These are phyloP conservation scores for Epinephelus cyanopodus DNA, from an alignment of 2,113 vertebrate species.

Conservation along the genomic window DNA sequence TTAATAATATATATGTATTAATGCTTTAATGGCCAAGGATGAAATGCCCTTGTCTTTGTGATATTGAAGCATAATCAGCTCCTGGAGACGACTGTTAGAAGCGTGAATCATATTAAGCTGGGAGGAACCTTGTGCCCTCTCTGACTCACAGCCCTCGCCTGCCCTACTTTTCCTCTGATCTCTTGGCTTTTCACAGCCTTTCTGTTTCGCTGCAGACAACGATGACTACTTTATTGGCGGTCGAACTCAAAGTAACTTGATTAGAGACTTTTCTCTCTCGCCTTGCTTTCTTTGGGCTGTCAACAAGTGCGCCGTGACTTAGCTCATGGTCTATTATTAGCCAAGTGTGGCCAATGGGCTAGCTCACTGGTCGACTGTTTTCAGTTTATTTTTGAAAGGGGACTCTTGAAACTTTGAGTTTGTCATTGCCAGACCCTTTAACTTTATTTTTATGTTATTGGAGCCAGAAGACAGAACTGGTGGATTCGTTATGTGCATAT, in stretches of 20 bases:
- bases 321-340: constrained; percentile 56
- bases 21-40: constrained; percentile 56
- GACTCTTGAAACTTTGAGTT: constrained; percentile 31
- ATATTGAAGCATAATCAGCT: constrained; percentile 63
- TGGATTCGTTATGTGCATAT: constrained; percentile 1
- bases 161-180: constrained; percentile 56
- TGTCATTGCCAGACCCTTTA: constrained; percentile 7
- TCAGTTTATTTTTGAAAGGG: constrained; percentile 58
- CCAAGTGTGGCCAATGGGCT: constrained; percentile 18
- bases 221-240: constrained; percentile 65
- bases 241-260: constrained; percentile 66
- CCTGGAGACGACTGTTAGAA: constrained; percentile 41
- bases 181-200: constrained; percentile 49
- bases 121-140: constrained; percentile 44
- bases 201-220: constrained; percentile 34
- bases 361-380: constrained; percentile 50
- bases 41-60: constrained; percentile 49
- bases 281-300: constrained; percentile 44
- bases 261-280: constrained; percentile 54
- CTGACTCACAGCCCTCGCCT: constrained; percentile 28
- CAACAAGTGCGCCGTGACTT: constrained; percentile 60
- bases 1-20: constrained; percentile 57
- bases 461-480: not conserved
- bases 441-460: constrained; percentile 9
- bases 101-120: constrained; percentile 49